Base-by-base conservation (phyloP, 2,797 vertebrate species). In the Salarias fasciatus region DNA sequence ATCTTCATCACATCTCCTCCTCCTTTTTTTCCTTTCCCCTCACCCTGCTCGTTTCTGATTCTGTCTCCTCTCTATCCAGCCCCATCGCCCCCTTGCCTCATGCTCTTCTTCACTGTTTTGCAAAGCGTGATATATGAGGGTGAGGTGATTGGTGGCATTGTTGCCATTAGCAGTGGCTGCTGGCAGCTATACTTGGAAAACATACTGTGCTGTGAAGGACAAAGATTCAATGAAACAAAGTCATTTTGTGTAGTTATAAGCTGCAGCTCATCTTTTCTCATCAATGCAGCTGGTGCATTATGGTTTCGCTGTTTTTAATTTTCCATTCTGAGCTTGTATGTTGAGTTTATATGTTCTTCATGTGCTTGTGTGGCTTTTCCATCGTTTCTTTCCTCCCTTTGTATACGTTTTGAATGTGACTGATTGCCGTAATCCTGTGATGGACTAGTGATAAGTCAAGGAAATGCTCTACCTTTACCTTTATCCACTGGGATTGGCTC, bases 171-270 rank as follows among this genome's bases (percentile, higher is more conserved):
- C 52, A 58, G 67, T 58, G 47, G 30, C 11, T 13, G 30, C 55
- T 77, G 59, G 63, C 54, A 68, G 50, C 40, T 30, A 29, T 13
- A 12, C 52, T 43, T 24, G 18, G 9, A 59, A 53, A 60, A 68
- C 50, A 47, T 74, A 73, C 83, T 63, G 55, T 47, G n/a, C 58
- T 35, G 41, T 68, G 66, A 79, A 69, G 67, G 71, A 74, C 53
- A 66, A 18, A 49, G 49, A 5, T 61, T 71, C 64, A 62, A 75
- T 63, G 56, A 63, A 66, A 69, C 53, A 41, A 64, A 56, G 41
- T 13, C 7, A 52, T 53, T 75, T 62, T 62, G 55, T 64, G 35
- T 59, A 64, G 72, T 72, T 61, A 64, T 43, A 78, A 61, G 63
- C 51, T 63, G 56, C 40, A 9, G 45, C 47, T 61, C 35, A 18